phyloP scores from a whole-genome alignment of 2,113 vertebrate species.

The Etia nguti region DNA sequence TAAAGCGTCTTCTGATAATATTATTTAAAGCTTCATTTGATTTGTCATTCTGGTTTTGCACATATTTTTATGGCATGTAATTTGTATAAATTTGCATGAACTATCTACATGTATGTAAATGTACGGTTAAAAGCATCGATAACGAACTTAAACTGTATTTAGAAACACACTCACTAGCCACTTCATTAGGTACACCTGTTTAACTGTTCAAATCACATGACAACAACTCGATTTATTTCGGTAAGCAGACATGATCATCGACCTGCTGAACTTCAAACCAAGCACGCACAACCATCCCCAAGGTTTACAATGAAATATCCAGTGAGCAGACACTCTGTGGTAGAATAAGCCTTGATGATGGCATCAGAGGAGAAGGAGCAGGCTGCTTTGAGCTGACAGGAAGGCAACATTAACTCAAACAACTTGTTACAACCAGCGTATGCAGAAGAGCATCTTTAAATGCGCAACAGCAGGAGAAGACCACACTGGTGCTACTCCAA shows the following conservation, averaged over 20 bases:
- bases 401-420: not conserved
- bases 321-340: not conserved
- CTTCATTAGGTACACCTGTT: not conserved
- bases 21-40: not conserved
- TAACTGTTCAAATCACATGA: not conserved
- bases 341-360: not conserved
- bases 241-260: not conserved
- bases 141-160: not conserved
- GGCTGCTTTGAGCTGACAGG: not conserved
- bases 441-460: not conserved
- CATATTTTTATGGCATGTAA: not conserved
- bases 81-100: not conserved
- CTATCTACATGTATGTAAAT: not conserved
- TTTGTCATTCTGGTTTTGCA: not conserved
- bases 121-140: not conserved
- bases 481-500: too few relatives aligned
- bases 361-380: not conserved
- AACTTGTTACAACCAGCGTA: not conserved
- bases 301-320: not conserved
- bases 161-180: not conserved
- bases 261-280: not conserved
- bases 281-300: not conserved
- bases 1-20: not conserved
- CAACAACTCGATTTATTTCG: not conserved
- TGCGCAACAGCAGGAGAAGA: not conserved